Evolutionary conservation across 1,140 invertebrate species (phyloP), one percentile per base, ranked within the genome.

Genomic region (Drosophila trapezifrons): DNA sequence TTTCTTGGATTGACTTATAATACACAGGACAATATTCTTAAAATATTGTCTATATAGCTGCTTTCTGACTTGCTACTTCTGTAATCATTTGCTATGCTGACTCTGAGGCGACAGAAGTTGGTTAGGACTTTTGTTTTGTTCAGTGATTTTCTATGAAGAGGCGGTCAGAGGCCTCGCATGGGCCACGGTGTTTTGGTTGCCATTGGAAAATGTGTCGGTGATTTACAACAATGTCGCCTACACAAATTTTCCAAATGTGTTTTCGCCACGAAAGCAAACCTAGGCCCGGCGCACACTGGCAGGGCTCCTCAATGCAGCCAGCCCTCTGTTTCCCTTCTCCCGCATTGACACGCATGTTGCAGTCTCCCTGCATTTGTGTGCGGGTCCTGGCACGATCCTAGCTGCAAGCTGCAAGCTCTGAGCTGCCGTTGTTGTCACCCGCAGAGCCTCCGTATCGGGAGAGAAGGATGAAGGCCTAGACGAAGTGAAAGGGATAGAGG

Each of bases 211-310:
- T 89, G 84, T 87, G 83, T 87, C 67, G 79, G 83, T 87, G 76
- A 89, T 87, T 87, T 87, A 87, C 84, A 87, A 89, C 80, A 87
- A 84, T 87, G 84, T 84, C 80, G 80, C 84, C 84, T 87, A 84
- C 84, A 84, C 84, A 87, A 87, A 89, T 87, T 87, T 87, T 80
- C 84, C 80, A 89, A 87, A 87, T 87, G 83, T 89, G 83, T 87
- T 89, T 87, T 89, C 77, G 84, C 84, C 84, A 80, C 80, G 84
- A 87, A 84, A 62, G 76, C 76, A 80, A 83, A 84, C 76, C 70
- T 55, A 67, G 57, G 63, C 76, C 66, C 29, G 10, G 17, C 29
- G 18, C 63, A 32, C 38, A 58, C 47, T 29, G 18, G 29, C 45
- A 15, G 17, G 43, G 6, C 66, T 64, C 46, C 29, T 27, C 47